Conservation (phyloP, 1,140 invertebrate species). For the Latrodectus geometricus region DNA sequence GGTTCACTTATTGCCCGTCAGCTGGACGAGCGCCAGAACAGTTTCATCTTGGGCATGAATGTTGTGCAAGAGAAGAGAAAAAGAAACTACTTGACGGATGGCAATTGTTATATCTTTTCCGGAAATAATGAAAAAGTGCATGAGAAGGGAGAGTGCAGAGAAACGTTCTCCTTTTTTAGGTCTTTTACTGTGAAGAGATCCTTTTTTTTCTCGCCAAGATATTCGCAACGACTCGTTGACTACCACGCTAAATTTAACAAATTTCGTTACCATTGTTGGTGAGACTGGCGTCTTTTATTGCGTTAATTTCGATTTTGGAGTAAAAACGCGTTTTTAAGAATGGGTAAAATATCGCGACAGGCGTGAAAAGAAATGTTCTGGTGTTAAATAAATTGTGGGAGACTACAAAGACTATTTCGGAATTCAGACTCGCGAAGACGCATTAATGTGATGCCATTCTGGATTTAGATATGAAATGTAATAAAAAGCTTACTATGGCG, state of each 20-base stretch:
- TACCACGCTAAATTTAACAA: constrained; percentile 53
- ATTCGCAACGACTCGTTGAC: constrained; percentile 48
- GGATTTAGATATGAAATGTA: no score
- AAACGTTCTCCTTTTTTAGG: constrained; percentile 28
- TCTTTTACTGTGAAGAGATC: background rate
- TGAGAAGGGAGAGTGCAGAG: constrained; percentile 13
- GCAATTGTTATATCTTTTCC: constrained; percentile 49
- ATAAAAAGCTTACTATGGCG: no score
- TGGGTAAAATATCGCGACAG: background rate
- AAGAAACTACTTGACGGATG: constrained; percentile 33
- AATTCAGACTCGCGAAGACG: background rate
- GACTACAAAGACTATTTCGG: background rate
- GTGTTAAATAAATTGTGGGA: constrained; percentile 2
- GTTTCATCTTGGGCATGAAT: constrained; percentile 16
- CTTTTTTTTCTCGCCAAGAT: constrained; percentile 10
- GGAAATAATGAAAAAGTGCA: constrained; percentile 56
- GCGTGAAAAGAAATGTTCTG: background rate
- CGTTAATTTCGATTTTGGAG: constrained; percentile 40
- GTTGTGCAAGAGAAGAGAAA: constrained; percentile 27
- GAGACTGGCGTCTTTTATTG: constrained; percentile 18
- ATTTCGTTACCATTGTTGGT: constrained; percentile 29
- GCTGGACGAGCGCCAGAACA: constrained; percentile 46
- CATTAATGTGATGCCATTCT: no score
- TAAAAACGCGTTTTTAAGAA: background rate
- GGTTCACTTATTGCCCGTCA: constrained; percentile 51